Conservation (phyloP, 64 coral and sea anemone genomes). For the Montipora cactus region DNA sequence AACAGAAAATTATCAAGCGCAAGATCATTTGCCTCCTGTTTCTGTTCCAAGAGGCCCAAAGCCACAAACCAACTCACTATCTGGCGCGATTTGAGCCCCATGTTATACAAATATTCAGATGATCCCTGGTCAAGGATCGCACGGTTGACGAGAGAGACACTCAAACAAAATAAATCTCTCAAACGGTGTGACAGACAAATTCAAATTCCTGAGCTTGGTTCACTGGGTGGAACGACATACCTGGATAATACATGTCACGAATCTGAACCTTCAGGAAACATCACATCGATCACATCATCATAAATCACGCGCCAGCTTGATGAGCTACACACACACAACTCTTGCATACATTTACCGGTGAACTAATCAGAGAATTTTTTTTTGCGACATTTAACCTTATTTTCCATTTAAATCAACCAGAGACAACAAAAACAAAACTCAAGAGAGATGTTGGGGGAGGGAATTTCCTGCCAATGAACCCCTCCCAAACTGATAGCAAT, state of each 20-base stretch:
- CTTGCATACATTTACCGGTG: neutral
- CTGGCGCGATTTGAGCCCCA: conserved; percentile 39
- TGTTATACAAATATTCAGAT: conserved; percentile 2
- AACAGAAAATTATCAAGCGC: conserved; percentile 37
- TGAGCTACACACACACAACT: too few species aligned
- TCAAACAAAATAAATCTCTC: conserved; percentile 1
- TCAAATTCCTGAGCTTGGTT: neutral
- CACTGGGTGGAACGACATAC: conserved; percentile 37
- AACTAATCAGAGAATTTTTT: neutral
- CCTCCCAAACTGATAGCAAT: too few species aligned
- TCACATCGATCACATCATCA: conserved; percentile 18
- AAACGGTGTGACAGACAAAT: neutral
- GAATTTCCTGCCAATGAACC: too few species aligned
- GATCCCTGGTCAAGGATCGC: neutral
- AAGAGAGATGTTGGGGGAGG: too few species aligned
- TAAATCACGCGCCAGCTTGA: neutral
- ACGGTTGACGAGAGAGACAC: neutral
- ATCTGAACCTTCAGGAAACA: neutral
- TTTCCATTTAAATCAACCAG: neutral
- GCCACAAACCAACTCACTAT: conserved; percentile 46
- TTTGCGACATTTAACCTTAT: neutral
- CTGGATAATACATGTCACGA: conserved; percentile 19
- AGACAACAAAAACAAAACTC: neutral
- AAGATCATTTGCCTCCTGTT: neutral
- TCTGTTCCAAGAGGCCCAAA: conserved; percentile 34